Conservation (phyloP, 2,113 vertebrate genomes). For the Agapornis roseicollis region DNA sequence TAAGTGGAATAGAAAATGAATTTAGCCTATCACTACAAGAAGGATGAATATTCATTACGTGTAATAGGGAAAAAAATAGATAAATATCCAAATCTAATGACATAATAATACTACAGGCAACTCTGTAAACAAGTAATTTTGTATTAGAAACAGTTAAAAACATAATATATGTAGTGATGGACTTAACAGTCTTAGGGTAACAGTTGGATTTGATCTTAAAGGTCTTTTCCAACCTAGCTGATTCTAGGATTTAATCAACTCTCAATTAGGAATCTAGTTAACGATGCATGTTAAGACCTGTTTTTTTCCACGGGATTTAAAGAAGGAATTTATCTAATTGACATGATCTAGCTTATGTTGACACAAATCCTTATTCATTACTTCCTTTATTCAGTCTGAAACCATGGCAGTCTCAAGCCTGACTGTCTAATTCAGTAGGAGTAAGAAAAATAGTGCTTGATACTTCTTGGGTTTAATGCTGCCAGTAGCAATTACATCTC, state of each 20-base stretch:
- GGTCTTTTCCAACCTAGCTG: background rate
- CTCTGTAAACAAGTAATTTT: background rate
- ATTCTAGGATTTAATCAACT: background rate
- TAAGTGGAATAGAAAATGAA: background rate
- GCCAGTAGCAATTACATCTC: background rate
- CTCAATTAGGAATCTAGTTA: background rate
- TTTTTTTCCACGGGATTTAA: background rate
- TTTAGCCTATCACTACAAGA: background rate
- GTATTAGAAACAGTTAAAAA: background rate
- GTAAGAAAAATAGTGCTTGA: background rate
- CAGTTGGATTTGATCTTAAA: background rate
- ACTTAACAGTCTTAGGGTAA: background rate
- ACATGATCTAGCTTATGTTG: background rate
- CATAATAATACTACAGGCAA: background rate
- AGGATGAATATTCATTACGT: background rate
- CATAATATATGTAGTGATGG: background rate
- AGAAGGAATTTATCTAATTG: background rate
- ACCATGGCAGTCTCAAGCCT: background rate
- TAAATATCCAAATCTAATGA: background rate
- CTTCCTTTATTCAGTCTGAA: background rate
- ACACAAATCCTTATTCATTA: constrained; percentile 1
- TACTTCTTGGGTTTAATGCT: background rate
- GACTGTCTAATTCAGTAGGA: background rate
- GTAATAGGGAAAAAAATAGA: background rate
- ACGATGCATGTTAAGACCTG: background rate